Evolutionary conservation across 2,113 vertebrate genomes (phyloP), one percentile per base, ranked within the genome.

Genomic region (Sinocyclocheilus anophthalmus): DNA sequence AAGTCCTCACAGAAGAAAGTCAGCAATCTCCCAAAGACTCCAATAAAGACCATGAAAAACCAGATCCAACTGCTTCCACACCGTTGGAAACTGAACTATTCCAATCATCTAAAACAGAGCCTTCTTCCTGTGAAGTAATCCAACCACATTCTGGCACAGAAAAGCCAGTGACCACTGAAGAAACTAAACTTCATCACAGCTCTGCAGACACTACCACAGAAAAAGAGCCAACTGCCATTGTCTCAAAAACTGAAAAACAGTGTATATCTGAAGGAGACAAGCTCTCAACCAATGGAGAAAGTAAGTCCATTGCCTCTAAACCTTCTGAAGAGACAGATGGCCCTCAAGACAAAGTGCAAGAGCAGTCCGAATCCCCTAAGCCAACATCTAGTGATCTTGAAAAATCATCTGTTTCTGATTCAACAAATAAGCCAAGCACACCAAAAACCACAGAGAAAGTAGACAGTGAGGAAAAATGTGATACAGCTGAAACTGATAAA

Each of bases 391-490:
- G 9, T 1, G 70, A 65, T 8, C 42, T 22, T 83, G 63, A 76
- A 12, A 87, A 81, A 37, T 63, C 84, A 61, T 39, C 48, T 5
- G n/a, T 30, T 50, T 42, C 11, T 61, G 72, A 55, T 76, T 81
- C 75, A 50, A 84, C 37, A 1, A 76, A 33, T 13, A 77, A 53
- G 2, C 67, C 50, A 42, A 8, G 59, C 5, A 55, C 63, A 39
- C 11, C 20, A 55, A 76, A 86, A 81, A 67, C 42, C 45, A 59
- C 63, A 72, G 81, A 77, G 42, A 86, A 84, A 59, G 22, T 24
- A 10, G 70, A 50, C 12, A 9, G 14, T 72, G 63, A 87, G 57
- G 1, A 18, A 10, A 63, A 48, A 53, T 45, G 22, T 7, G 76
- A 80, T 72, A 37, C 61, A 65, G 9, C 42, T 22, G 59, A 65